Base-by-base conservation (phyloP, 2,888 invertebrate genomes). In the Platynereis dumerilii region DNA sequence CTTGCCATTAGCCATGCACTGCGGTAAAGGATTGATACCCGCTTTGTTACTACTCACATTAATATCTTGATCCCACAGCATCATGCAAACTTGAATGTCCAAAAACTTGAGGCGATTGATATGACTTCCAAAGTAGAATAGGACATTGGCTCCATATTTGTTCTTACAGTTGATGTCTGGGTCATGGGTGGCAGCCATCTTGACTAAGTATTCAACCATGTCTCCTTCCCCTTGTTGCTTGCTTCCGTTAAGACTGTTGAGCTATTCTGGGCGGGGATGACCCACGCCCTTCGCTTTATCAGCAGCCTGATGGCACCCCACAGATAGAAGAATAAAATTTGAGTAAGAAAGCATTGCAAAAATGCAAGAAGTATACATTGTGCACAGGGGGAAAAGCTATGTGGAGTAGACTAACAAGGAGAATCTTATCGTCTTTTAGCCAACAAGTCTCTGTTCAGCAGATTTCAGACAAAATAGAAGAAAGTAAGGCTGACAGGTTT, bases 111-210 rank as follows among this genome's bases (percentile, higher is more conserved):
- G 53, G 29, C 71, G 52, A 5, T 55, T 45, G 15, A 67, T 44
- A 27, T 65, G 62, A 27, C 69, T 58, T 17, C 63, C 60, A 29
- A 68, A 70, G 55, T 73, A 73, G 55, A 74, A 74, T 12, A 74
- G 62, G 15, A 69, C 69, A 53, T 72, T 74, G 42, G 72, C 73
- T 12, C 73, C 73, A 28, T 66, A 39, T 12, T 22, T 48, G 60
- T 74, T 72, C 55, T n/a, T 20, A 3, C 63, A 54, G 44, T 72
- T 70, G 60, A 72, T 59, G 66, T 70, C 68, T 24, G 69, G 57
- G 56, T 64, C 64, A 2, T 69, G 64, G 22, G 53, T 60, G 27
- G 27, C 24, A 15, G 66, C 54, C 62, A 66, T 67, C 29, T 45
- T 52, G 55, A 74, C 48, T 7, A 67, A 59, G 56, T 57, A 65